These are phyloP conservation scores for Trachythela sp. DNA, from an alignment of 64 coral and sea anemone species.

Conservation along the genomic window DNA sequence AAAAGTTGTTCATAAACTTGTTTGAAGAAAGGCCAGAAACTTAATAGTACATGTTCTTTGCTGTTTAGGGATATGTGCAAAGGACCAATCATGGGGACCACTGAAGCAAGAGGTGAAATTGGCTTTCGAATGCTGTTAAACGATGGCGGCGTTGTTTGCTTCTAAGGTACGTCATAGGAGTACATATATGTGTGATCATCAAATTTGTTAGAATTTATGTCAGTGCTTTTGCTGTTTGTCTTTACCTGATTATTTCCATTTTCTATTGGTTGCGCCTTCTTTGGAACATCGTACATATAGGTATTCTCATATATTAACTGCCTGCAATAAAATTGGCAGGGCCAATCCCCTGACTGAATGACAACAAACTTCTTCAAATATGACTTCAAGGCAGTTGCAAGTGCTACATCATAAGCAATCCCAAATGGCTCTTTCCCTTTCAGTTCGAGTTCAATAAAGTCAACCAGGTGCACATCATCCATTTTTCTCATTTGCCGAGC, in stretches of 20 bases:
- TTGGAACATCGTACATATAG: conserved; percentile 25
- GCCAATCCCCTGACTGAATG: conserved; percentile 53
- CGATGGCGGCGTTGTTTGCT: background rate
- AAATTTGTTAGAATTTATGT: background rate
- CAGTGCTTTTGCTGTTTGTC: background rate
- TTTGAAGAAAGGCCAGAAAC: background rate
- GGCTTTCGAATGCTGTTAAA: background rate
- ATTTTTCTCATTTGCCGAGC: conserved; percentile 46
- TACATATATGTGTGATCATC: conserved; percentile 25
- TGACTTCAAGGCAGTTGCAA: conserved; percentile 25
- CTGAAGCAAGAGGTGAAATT: conserved; percentile 5
- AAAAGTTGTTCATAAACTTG: background rate
- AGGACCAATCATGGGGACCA: background rate
- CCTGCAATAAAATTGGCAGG: background rate
- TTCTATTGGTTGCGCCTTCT: background rate
- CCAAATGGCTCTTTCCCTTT: conserved; percentile 57
- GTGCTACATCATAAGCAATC: conserved; percentile 45
- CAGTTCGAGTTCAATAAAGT: conserved; percentile 42
- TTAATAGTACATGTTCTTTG: background rate
- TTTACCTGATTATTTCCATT: background rate
- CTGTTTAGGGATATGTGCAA: background rate
- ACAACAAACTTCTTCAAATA: conserved; percentile 30
- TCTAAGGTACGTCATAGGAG: background rate
- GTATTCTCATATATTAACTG: conserved; percentile 43
- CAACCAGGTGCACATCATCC: conserved; percentile 46